These are phyloP conservation scores for Mormyrus proboscirostris DNA, from an alignment of 2,797 vertebrate genomes.

Conservation along the genomic window DNA sequence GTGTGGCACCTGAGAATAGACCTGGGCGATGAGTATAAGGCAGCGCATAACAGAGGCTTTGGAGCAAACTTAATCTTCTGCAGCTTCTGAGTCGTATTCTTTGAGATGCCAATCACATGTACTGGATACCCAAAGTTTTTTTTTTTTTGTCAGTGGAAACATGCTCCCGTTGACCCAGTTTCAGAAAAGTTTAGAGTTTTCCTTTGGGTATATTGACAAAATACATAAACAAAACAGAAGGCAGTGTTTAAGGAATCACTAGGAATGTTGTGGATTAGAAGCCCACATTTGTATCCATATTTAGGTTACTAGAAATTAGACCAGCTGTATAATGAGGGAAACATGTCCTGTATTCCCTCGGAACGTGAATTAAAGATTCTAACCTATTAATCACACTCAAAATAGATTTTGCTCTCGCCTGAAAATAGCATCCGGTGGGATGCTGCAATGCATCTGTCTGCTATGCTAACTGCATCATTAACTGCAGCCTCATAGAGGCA, in stretches of 20 bases:
- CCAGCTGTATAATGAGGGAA: background rate
- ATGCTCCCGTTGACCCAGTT: background rate
- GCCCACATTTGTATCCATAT: background rate
- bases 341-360: constrained; percentile 11
- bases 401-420: constrained; percentile 14
- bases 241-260: background rate
- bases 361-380: constrained; percentile 12
- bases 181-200: background rate
- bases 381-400: constrained; percentile 18
- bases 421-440: background rate
- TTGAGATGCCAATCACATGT: background rate
- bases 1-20: background rate
- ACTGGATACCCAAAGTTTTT: background rate
- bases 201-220: background rate
- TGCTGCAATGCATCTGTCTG: background rate
- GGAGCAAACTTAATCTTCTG: background rate
- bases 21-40: background rate
- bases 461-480: constrained; percentile 14
- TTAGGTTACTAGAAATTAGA: constrained; percentile 15
- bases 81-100: background rate
- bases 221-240: background rate
- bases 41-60: background rate
- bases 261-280: background rate
- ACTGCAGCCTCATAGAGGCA: background rate
- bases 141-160: background rate